Evolutionary conservation across 2,888 invertebrate species (phyloP), one percentile per base, ranked within the genome.

Genomic region (Steinernema hermaphroditum): DNA sequence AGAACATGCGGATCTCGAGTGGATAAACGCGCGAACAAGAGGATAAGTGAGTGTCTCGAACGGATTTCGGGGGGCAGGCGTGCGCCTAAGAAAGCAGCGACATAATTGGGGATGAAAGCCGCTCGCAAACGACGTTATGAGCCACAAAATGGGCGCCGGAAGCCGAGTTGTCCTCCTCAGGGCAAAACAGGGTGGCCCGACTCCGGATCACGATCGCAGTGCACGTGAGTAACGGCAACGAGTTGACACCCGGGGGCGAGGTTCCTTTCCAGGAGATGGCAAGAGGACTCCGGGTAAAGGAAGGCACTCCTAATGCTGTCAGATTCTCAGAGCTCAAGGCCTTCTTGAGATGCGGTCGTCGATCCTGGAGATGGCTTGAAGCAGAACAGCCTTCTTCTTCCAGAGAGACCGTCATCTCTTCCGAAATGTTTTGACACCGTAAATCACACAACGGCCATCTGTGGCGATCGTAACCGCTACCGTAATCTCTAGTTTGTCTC

Each of bases 1-100:
- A 32, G 62, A 62, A 62, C 62, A 62, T 62, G 62, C 62, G 62
- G 62, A 62, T 62, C 62, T 62, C 62, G 62, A 62, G 62, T 62
- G 62, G 62, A 62, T 62, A 62, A 62, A 62, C 62, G 62, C 32
- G 62, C 62, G 62, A 62, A 62, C 62, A 62, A 62, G 62, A 62
- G 62, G 62, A 62, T 62, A 32, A 62, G 62, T 62, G 62, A 62
- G 62, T 62, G 62, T 62, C 62, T 62, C 62, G 62, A 62, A n/a
- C 62, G 62, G 62, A 62, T 62, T 62, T 62, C 62, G 32, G 14
- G 62, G 62, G 62, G 32, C 62, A 62, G 62, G 19, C 62, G 62
- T 32, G 62, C 62, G 62, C 16, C 62, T 29, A 62, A 32, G 32
- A 62, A 8, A 19, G 1, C 32, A 27, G n/a, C 29, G 62, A 22